Base-by-base conservation (phyloP, 2,797 vertebrate species). In the Thaleichthys pacificus region DNA sequence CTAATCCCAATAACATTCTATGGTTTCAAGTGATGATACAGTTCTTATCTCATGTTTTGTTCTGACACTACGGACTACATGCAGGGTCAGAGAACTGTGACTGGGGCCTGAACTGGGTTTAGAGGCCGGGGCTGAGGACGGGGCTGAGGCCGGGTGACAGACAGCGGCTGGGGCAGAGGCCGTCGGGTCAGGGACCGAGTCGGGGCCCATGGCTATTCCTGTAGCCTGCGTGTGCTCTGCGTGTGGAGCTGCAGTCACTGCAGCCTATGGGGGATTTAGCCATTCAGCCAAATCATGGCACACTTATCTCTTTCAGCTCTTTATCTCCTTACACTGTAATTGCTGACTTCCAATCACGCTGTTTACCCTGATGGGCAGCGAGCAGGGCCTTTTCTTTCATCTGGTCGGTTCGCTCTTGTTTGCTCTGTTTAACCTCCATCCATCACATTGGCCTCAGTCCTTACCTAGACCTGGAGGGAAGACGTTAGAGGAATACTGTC, bases 271-370 rank as follows among this genome's bases (percentile, higher is more conserved):
- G 91, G 92, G 89, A 88, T 90, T 84, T 76, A 78, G 67, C 77
- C 74, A 69, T 83, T 88, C 80, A 84, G 82, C 84, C 82, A 86
- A 91, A 91, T 89, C 77, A 61, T 85, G 84, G 77, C 80, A 60
- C 74, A 73, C 88, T 91, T 90, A 93, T 93, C 91, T 79, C 78
- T 66, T 58, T 72, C 66, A 58, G 76, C 70, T 71, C 28, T 68
- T 82, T 92, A 91, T 93, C 92, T 87, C 68, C 70, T 82, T 80
- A 61, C 78, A 58, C 2, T 63, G 54, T 92, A 94, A 94, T 94
- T 91, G 88, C 89, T 57, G 84, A 93, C 91, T 92, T 94, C 93
- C 92, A 91, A 88, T 88, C 84, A 60, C 17, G 82, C 89, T 91
- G 66, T 84, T 91, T 87, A 90, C 84, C 86, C 85, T 79, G 90